Conservation (phyloP, 1,140 invertebrate species). For the Ceratosolen solmsi region DNA sequence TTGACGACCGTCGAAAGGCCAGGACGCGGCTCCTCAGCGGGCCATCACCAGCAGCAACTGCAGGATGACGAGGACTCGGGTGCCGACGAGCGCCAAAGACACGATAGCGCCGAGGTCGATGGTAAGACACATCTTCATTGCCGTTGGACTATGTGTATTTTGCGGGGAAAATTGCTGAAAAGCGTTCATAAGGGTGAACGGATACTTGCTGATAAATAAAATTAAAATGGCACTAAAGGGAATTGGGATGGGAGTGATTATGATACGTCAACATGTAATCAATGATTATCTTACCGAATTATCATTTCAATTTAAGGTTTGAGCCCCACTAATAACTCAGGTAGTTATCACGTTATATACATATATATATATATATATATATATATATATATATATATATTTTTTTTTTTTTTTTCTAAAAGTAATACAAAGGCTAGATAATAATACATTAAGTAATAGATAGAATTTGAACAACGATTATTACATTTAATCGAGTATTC, state of each 20-base stretch:
- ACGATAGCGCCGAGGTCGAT: conserved; percentile 81
- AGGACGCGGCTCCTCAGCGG: conserved; percentile 56
- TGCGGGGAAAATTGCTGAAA: too few species aligned
- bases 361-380: too few species aligned
- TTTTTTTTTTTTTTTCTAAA: too few species aligned
- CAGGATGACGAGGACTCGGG: conserved; percentile 62
- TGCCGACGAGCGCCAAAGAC: conserved; percentile 74
- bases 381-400: too few species aligned
- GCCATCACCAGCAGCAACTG: conserved; percentile 54
- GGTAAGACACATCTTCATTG: conserved; percentile 67
- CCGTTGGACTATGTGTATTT: too few species aligned
- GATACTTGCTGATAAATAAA: not conserved
- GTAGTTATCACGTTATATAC: conserved; percentile 14
- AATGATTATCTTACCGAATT: not conserved
- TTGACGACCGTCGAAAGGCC: conserved; percentile 70
- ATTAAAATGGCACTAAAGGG: not conserved
- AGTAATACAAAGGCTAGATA: conserved; percentile 22
- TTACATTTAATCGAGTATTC: not conserved
- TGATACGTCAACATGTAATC: not conserved
- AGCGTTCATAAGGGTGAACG: not conserved
- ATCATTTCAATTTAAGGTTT: conserved; percentile 16
- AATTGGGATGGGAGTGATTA: too few species aligned
- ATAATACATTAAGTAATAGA: not conserved
- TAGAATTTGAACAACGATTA: not conserved
- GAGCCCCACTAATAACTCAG: not conserved